These are phyloP conservation scores for Amphipyra tragopoginis DNA, from an alignment of 2,888 invertebrate species.

Conservation along the genomic window DNA sequence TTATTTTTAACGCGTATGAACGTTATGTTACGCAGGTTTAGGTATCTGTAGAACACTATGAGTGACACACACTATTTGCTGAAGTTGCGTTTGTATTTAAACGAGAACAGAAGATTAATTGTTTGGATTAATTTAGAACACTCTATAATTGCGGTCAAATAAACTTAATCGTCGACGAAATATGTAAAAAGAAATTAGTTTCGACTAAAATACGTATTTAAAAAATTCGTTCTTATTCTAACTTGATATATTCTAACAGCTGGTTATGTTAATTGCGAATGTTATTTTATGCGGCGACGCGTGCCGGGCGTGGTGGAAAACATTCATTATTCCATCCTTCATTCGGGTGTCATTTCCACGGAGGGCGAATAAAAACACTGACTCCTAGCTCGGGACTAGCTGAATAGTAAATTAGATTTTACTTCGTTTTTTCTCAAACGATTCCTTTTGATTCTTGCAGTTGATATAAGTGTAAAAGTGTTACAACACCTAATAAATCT, in stretches of 20 bases:
- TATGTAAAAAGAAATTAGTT: constrained; percentile 3
- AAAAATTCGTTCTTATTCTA: constrained; percentile 32
- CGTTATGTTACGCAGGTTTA: no score
- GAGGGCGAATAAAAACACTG: constrained; percentile 65
- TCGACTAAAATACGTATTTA: constrained; percentile 37
- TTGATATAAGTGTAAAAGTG: no score
- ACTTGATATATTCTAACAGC: constrained; percentile 61
- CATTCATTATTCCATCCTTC: constrained; percentile 81
- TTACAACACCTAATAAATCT: background rate
- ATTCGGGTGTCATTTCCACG: constrained; percentile 78
- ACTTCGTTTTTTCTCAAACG: background rate
- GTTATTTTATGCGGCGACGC: constrained; percentile 78
- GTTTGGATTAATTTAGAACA: background rate
- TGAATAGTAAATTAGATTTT: constrained; percentile 50
- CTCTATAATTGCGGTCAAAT: background rate
- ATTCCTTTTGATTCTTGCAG: no score
- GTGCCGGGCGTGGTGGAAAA: constrained; percentile 73
- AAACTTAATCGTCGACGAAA: background rate
- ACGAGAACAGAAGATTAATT: background rate
- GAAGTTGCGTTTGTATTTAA: no score
- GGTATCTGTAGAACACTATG: no score
- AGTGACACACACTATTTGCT: no score
- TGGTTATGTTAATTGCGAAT: constrained; percentile 76
- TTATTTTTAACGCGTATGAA: constrained; percentile 8
- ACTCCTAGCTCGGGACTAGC: constrained; percentile 65